A percentile compares a stretch with the other conserved stretches of the same genome.
Evolutionary conservation across 2,888 invertebrate species (phyloP).

Genomic region (Ditylenchus weischeri): DNA sequence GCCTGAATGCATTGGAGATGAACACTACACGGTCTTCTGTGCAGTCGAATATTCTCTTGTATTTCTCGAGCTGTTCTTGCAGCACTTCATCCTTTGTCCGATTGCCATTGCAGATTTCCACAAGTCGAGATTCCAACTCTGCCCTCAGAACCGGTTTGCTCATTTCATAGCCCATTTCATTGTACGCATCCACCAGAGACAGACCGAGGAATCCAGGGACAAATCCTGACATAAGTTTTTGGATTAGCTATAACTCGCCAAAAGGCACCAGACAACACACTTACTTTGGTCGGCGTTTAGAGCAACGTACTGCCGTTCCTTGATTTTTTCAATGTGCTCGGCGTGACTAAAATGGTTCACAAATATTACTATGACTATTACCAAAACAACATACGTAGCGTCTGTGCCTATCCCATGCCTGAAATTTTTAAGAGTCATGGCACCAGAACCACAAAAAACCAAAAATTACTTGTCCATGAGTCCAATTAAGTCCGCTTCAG

Average conservation of each 20-base stretch:
- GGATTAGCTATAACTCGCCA: too few species aligned
- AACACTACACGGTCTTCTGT: constrained; percentile 23
- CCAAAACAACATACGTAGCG: constrained; percentile 69
- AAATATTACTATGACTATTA: too few species aligned
- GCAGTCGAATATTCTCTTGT: constrained; percentile 74
- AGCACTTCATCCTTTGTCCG: constrained; percentile 60
- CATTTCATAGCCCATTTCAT: constrained; percentile 82
- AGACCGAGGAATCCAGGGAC: constrained; percentile 72
- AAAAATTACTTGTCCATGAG: constrained; percentile 87
- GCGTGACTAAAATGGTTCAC: constrained; percentile 69
- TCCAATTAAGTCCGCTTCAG: constrained; percentile 82
- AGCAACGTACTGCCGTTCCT: constrained; percentile 82
- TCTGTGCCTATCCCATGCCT: constrained; percentile 75
- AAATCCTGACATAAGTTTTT: constrained; percentile 62
- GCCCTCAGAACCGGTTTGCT: constrained; percentile 80
- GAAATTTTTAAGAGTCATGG: neutral
- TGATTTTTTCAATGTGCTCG: constrained; percentile 97
- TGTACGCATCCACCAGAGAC: constrained; percentile 68
- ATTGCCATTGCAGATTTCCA: constrained; percentile 61
- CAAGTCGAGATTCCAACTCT: constrained; percentile 83
- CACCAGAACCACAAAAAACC: constrained; percentile 26
- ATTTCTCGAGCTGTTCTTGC: constrained; percentile 74
- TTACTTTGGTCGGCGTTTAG: constrained; percentile 69
- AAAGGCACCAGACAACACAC: too few species aligned
- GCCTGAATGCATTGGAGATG: too few species aligned